Evolutionary conservation across 2,888 invertebrate genomes (phyloP).

Genomic region (Sarcophaga caerulescens): DNA sequence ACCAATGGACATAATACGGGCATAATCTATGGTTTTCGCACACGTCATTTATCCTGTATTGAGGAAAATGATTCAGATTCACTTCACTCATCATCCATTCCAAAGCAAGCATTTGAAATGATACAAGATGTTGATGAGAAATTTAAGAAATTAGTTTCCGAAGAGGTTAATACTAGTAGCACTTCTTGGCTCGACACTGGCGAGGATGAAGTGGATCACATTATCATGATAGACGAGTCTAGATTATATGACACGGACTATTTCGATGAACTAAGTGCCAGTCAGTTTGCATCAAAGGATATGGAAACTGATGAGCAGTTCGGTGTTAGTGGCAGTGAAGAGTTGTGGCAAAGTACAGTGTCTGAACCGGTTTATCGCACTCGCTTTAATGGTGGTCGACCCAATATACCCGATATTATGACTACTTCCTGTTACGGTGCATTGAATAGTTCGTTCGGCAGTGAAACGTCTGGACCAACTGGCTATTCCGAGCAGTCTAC

Average conservation of each 20-base stretch:
- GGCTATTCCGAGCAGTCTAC: slow-evolving; percentile 52
- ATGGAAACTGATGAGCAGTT: slow-evolving; percentile 50
- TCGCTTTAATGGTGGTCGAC: slow-evolving; percentile 58
- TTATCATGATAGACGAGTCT: slow-evolving; percentile 79
- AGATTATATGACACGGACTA: slow-evolving; percentile 77
- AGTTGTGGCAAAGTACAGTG: slow-evolving; percentile 73
- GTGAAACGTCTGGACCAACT: slow-evolving; percentile 66
- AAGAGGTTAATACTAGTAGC: slow-evolving; percentile 35
- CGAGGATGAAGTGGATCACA: slow-evolving; percentile 73
- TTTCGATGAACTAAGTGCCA: slow-evolving; percentile 76
- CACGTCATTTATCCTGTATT: slow-evolving; percentile 80
- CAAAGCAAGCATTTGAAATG: slow-evolving; percentile 77
- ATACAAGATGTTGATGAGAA: slow-evolving; percentile 79
- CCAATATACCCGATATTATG: slow-evolving; percentile 78
- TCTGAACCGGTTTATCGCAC: slow-evolving; percentile 71
- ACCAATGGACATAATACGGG: slow-evolving; percentile 65
- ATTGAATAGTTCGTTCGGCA: slow-evolving; percentile 76
- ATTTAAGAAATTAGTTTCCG: slow-evolving; percentile 74
- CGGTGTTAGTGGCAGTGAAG: slow-evolving; percentile 35
- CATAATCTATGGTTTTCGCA: slow-evolving; percentile 79
- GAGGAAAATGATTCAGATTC: slow-evolving; percentile 81
- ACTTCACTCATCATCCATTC: slow-evolving; percentile 78
- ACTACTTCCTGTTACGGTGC: slow-evolving; percentile 81
- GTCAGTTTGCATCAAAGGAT: slow-evolving; percentile 65
- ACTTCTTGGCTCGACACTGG: slow-evolving; percentile 44